Percentiles rank a stretch among this genome's conserved stretches.
Evolutionary conservation across 2,113 vertebrate genomes (phyloP).

Genomic region (Pelusios castaneus): DNA sequence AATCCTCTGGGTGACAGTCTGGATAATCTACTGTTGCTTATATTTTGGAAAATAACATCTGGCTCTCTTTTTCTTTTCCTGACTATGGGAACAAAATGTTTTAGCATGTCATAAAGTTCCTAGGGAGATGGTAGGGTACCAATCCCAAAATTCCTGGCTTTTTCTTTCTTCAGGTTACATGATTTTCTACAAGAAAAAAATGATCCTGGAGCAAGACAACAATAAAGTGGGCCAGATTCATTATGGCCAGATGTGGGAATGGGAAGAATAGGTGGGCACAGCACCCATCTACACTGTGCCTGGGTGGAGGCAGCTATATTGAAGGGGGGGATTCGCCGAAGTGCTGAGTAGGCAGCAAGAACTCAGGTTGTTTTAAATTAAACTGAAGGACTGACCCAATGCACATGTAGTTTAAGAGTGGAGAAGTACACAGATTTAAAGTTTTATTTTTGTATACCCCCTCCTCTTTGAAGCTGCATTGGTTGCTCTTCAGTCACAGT

Average conservation of each 20-base stretch:
- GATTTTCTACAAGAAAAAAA: neutral
- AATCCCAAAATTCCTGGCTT: constrained; percentile 16
- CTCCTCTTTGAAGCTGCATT: neutral
- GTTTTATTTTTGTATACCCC: neutral
- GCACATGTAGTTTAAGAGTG: neutral
- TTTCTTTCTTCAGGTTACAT: neutral
- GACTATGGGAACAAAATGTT: constrained; percentile 35
- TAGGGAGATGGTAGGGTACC: neutral
- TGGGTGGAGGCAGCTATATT: neutral
- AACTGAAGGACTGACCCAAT: neutral
- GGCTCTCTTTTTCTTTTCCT: constrained; percentile 2
- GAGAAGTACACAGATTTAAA: neutral
- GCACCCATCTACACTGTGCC: neutral
- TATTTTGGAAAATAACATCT: constrained; percentile 34
- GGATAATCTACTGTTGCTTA: constrained; percentile 60
- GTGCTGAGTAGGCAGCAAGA: neutral
- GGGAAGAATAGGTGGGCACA: too few relatives aligned
- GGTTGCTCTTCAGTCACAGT: neutral
- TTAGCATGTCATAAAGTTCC: constrained; percentile 32
- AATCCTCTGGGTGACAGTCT: constrained; percentile 50
- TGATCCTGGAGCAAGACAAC: neutral
- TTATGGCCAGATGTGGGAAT: neutral
- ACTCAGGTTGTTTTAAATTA: neutral
- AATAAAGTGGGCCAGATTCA: neutral
- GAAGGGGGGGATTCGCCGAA: neutral